These are phyloP conservation scores for Ectemnius lituratus DNA, from an alignment of 2,888 invertebrate species.

Conservation along the genomic window DNA sequence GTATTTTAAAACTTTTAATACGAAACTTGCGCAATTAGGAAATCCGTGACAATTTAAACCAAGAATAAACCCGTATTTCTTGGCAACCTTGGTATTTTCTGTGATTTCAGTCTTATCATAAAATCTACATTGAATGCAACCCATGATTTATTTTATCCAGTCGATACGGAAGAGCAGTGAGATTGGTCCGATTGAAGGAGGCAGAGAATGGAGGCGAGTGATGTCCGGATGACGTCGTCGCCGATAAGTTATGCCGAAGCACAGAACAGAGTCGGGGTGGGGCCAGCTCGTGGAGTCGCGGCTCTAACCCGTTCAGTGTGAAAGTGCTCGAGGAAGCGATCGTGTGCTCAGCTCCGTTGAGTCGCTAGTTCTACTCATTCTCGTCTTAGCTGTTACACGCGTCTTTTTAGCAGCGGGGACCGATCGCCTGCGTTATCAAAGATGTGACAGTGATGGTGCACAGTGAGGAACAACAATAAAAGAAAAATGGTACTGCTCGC, in stretches of 20 bases:
- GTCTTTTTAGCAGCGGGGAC: not conserved
- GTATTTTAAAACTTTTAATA: too few species aligned
- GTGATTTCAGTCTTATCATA: too few species aligned
- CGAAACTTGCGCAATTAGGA: too few species aligned
- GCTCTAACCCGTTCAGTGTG: conserved; percentile 40
- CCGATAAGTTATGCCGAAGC: conserved; percentile 44
- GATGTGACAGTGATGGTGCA: conserved; percentile 26
- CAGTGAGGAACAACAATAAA: not conserved
- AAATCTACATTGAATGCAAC: too few species aligned
- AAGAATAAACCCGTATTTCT: too few species aligned
- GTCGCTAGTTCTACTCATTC: conserved; percentile 3
- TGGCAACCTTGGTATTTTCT: too few species aligned
- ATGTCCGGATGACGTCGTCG: conserved; percentile 45
- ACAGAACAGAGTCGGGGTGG: conserved; percentile 43
- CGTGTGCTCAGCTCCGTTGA: not conserved
- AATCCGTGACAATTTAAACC: too few species aligned
- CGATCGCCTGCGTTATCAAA: not conserved
- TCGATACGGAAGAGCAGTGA: too few species aligned
- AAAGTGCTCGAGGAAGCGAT: conserved; percentile 33
- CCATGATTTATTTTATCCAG: too few species aligned
- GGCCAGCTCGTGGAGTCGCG: conserved; percentile 39
- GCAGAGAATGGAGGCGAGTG: conserved; percentile 23
- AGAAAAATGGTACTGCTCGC: conserved; percentile 23
- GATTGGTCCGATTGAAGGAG: not conserved
- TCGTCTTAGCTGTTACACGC: not conserved